These are phyloP conservation scores for Strongylocentrotus purpuratus DNA, from an alignment of 35 echinoderm and acorn worm species.

Conservation along the genomic window DNA sequence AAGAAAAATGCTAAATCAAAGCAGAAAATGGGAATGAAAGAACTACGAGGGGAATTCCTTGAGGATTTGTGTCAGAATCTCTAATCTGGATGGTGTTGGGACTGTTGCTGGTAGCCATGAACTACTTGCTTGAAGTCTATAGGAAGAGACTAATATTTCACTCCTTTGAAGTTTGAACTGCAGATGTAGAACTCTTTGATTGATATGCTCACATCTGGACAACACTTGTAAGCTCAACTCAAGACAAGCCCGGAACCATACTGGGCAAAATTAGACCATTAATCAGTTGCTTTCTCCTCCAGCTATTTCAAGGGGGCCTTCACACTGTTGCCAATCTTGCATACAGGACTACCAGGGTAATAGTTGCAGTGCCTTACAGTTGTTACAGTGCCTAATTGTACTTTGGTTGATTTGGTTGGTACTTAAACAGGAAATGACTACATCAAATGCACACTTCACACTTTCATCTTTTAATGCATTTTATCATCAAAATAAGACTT, in stretches of 20 bases:
- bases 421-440: too few species aligned
- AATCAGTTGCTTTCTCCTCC: constrained; percentile 16
- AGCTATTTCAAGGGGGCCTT: not conserved
- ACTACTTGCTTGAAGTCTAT: not conserved
- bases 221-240: constrained; percentile 8
- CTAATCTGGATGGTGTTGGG: not conserved
- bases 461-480: too few species aligned
- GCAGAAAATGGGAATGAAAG: too few species aligned
- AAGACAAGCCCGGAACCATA: not conserved
- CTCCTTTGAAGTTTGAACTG: constrained; percentile 2
- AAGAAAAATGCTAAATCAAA: too few species aligned
- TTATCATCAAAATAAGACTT: too few species aligned
- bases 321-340: too few species aligned
- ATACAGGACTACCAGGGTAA: not conserved
- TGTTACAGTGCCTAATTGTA: too few species aligned
- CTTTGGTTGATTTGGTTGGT: too few species aligned
- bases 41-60: too few species aligned
- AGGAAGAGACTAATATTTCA: constrained; percentile 3
- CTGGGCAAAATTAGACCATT: constrained; percentile 11
- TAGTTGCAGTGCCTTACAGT: too few species aligned
- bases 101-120: not conserved
- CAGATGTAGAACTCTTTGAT: constrained; percentile 10
- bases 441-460: too few species aligned
- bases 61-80: not conserved
- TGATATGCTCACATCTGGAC: constrained; percentile 8